phyloP scores from a whole-genome alignment of 2,113 vertebrate genomes.

The Rousettus leschenaultii region DNA sequence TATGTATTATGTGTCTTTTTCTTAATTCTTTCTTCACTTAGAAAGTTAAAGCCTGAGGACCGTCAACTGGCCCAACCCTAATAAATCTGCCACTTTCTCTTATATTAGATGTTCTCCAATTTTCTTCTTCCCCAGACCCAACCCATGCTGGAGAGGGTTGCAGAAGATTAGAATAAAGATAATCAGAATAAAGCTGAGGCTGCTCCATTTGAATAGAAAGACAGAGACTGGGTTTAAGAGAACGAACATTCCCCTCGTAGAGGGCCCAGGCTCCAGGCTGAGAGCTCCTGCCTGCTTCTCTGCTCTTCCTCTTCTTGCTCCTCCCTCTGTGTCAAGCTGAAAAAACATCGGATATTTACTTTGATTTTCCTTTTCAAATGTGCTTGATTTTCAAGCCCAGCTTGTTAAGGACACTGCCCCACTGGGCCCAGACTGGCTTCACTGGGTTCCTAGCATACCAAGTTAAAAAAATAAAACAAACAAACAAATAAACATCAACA shows the following conservation, averaged over 20 bases:
- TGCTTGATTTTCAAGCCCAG: not conserved
- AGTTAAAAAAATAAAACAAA: not conserved
- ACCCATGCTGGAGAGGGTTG: too few species aligned
- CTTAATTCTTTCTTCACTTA: not conserved
- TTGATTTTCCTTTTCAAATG: slow-evolving; percentile 34
- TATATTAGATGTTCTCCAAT: not conserved
- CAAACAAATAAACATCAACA: too few species aligned
- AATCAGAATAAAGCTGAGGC: not conserved
- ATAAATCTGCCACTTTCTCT: not conserved
- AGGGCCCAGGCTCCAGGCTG: not conserved
- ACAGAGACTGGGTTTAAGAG: not conserved
- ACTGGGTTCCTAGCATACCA: not conserved
- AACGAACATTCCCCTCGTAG: not conserved
- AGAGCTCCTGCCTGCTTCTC: not conserved
- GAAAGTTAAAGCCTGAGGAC: not conserved
- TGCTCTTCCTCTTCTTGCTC: not conserved
- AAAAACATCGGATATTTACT: not conserved
- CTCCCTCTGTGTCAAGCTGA: not conserved
- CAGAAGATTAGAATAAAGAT: not conserved
- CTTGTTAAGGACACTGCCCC: not conserved
- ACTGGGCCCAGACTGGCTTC: not conserved
- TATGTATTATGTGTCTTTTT: not conserved
- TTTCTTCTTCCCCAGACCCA: not conserved
- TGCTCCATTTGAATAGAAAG: not conserved
- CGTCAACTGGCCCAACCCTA: not conserved